Percentiles rank a stretch among this genome's conserved stretches.
phyloP scores from a whole-genome alignment of 1,140 invertebrate species.

The Drosophila watanabei region DNA sequence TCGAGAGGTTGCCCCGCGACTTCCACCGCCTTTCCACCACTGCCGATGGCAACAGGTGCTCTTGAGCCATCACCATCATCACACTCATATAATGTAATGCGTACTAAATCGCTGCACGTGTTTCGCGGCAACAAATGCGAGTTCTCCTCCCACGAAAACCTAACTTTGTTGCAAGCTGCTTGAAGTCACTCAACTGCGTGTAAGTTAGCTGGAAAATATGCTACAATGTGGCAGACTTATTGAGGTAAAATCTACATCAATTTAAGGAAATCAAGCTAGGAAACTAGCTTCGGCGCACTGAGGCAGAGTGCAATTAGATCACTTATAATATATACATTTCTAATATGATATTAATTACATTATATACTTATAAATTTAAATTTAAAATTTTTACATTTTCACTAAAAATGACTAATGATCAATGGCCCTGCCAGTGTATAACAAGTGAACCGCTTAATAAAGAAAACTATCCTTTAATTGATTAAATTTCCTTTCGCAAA shows the following conservation, averaged over 20 bases:
- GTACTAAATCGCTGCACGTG: slow-evolving; percentile 66
- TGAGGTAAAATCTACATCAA: not conserved
- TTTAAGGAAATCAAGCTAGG: too few species aligned
- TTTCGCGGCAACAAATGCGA: slow-evolving; percentile 24
- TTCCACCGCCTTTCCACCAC: not conserved
- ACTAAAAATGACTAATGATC: too few species aligned
- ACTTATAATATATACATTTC: too few species aligned
- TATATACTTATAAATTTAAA: too few species aligned
- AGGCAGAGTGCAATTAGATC: too few species aligned
- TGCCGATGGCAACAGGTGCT: slow-evolving; percentile 49
- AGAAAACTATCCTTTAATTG: not conserved
- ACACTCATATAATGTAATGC: slow-evolving; percentile 45
- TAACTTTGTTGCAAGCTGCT: slow-evolving; percentile 24
- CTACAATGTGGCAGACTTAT: not conserved
- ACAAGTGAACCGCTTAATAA: too few species aligned
- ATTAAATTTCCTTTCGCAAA: not conserved
- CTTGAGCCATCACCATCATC: slow-evolving; percentile 6
- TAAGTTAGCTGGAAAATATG: slow-evolving; percentile 10
- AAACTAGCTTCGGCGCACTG: too few species aligned
- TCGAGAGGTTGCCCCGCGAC: slow-evolving; percentile 23
- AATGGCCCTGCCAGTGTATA: too few species aligned
- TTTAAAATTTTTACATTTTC: too few species aligned
- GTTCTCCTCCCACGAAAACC: slow-evolving; percentile 2
- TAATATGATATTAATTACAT: too few species aligned
- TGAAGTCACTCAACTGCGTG: slow-evolving; percentile 14